Evolutionary conservation across 92 coral and sea anemone species (phyloP), one percentile per base, ranked within the genome.

Genomic region (Zoanthus sociatus): DNA sequence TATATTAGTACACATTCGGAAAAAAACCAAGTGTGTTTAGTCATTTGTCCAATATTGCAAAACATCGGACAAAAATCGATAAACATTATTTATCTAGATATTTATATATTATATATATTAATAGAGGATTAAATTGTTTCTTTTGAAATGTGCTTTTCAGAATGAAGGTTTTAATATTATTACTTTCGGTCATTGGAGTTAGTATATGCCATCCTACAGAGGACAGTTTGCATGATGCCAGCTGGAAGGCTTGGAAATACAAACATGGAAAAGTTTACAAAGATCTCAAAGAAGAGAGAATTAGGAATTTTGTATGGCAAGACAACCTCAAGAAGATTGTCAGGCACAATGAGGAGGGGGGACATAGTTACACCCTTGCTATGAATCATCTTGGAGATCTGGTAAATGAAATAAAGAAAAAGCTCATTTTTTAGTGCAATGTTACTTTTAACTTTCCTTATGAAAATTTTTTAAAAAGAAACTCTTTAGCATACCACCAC

Each of bases 301-400:
- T 94, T 18, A 90, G 98, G 46, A 93, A 94, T 72, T 86, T 93
- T 78, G 90, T 96, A 37, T 96, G 98, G 98, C 91, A 93, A 75
- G 95, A 88, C 84, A 96, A 96, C 89, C 69, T 96, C 17, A 94
- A 96, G 87, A 89, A 78, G 69, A 95, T 95, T 51, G 90, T 90
- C 51, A 87, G 94, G 1, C 98, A 95, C 78, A 94, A 94, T 87
- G 94, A 95, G 20, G 90, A 78, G 48, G 89, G 76, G 51, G 88
- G 71, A 5, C 98, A 92, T 37, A 68, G 84, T 15, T 95, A 89
- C 71, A 89, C 81, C 76, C 87, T 95, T 8, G 95, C 98, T 7
- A 94, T 95, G 98, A 95, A 95, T 63, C 95, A 95, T 50, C 88
- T 95, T 33, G 98, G 98, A 83, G 98, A 95, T 33, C 20, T 94